phyloP scores from a whole-genome alignment of 2,888 invertebrate genomes.

The Lochmaea capreae region DNA sequence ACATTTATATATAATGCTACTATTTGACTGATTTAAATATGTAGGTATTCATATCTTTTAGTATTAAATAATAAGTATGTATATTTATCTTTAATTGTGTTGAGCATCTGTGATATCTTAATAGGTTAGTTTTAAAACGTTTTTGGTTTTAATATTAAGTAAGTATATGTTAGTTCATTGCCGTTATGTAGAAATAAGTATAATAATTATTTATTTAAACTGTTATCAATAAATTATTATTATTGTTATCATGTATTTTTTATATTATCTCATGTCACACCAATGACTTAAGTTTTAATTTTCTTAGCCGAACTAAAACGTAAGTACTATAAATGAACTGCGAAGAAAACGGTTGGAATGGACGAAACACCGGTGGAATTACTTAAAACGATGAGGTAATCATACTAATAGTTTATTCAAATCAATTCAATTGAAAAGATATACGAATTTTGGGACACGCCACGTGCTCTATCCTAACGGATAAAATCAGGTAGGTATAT shows the following conservation, averaged over 20 bases:
- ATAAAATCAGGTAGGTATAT: too few species aligned
- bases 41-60: background rate
- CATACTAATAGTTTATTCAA: too few species aligned
- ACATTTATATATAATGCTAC: constrained; percentile 4
- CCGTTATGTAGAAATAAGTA: background rate
- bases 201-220: background rate
- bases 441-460: too few species aligned
- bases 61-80: constrained; percentile 2
- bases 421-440: too few species aligned
- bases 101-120: constrained; percentile 28
- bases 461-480: too few species aligned
- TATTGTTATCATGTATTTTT: background rate
- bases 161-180: background rate
- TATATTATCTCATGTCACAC: background rate
- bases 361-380: too few species aligned
- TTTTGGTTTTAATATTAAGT: background rate
- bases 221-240: background rate
- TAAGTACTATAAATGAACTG: background rate
- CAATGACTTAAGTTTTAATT: background rate
- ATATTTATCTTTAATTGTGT: background rate
- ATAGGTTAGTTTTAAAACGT: constrained; percentile 15
- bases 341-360: too few species aligned
- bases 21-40: constrained; percentile 4
- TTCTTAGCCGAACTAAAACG: background rate
- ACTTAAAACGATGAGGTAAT: too few species aligned